These are phyloP conservation scores for Esox niger DNA, from an alignment of 2,113 vertebrate species.

Conservation along the genomic window DNA sequence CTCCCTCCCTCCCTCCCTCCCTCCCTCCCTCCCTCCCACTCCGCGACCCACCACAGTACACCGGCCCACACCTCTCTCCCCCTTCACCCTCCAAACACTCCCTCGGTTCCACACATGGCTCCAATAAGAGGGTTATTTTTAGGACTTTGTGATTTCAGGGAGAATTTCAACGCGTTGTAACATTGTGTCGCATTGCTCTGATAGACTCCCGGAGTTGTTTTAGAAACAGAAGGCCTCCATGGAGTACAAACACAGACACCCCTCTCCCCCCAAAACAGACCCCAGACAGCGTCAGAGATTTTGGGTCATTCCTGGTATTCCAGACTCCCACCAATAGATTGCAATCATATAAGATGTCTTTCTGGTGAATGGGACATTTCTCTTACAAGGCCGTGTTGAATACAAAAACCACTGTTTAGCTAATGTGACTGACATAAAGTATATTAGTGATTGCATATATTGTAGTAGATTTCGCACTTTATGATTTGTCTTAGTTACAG, in stretches of 20 bases:
- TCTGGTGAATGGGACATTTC: slow-evolving; percentile 51
- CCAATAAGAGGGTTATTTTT: slow-evolving; percentile 76
- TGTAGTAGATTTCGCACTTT: no score
- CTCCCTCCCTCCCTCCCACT: slow-evolving; percentile 47
- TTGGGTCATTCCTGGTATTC: slow-evolving; percentile 27
- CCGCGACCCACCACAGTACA: slow-evolving; percentile 12
- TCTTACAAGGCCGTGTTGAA: slow-evolving; percentile 52
- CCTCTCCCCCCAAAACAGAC: slow-evolving; percentile 20
- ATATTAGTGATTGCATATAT: no score
- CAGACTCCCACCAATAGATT: slow-evolving; percentile 52
- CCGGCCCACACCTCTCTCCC: slow-evolving; percentile 30
- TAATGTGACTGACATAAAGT: no score
- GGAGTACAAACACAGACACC: slow-evolving; percentile 19
- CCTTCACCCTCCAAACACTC: slow-evolving; percentile 27
- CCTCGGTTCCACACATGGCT: slow-evolving; percentile 70
- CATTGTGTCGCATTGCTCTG: slow-evolving; percentile 44
- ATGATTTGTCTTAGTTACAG: no score
- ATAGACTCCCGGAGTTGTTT: slow-evolving; percentile 44
- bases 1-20: no score
- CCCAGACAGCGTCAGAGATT: slow-evolving; percentile 22
- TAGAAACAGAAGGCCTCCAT: slow-evolving; percentile 23
- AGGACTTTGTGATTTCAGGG: slow-evolving; percentile 58
- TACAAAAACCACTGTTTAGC: slow-evolving; percentile 47
- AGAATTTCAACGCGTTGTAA: slow-evolving; percentile 64
- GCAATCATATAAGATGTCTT: slow-evolving; percentile 50